phyloP scores from a whole-genome alignment of 1,140 invertebrate genomes.

The Lordiphosa stackelbergi region DNA sequence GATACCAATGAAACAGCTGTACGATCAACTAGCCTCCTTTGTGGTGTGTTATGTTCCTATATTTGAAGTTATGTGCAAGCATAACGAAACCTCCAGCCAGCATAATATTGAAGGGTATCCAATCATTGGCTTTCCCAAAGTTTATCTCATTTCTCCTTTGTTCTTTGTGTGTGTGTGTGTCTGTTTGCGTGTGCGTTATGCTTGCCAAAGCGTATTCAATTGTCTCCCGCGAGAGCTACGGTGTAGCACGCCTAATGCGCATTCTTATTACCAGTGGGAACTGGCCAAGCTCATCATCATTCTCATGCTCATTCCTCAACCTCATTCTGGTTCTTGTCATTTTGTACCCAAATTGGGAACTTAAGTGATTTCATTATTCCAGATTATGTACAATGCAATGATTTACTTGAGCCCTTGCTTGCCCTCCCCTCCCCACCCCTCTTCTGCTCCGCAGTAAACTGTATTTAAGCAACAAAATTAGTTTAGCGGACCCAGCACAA shows the following conservation, averaged over 20 bases:
- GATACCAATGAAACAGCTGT: too few species aligned
- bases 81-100: too few species aligned
- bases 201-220: slow-evolving; percentile 56
- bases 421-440: not conserved
- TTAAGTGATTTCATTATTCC: slow-evolving; percentile 75
- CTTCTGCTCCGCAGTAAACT: slow-evolving; percentile 18
- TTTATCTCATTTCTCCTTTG: not conserved
- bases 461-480: slow-evolving; percentile 55
- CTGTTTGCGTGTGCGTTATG: slow-evolving; percentile 5
- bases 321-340: not conserved
- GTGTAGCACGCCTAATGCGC: slow-evolving; percentile 64
- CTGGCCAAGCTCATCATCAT: slow-evolving; percentile 51
- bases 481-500: slow-evolving; percentile 7
- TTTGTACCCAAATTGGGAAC: slow-evolving; percentile 60
- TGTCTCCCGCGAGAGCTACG: slow-evolving; percentile 63
- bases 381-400: slow-evolving; percentile 73
- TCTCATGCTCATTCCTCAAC: slow-evolving; percentile 22
- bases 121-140: too few species aligned
- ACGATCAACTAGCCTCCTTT: too few species aligned
- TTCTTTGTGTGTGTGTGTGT: not conserved
- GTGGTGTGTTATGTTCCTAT: too few species aligned
- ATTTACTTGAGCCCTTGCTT: slow-evolving; percentile 46
- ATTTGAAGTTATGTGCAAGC: too few species aligned
- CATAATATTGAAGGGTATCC: too few species aligned
- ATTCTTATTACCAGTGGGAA: slow-evolving; percentile 69